Evolutionary conservation across 1,140 invertebrate species (phyloP), one percentile per base, ranked within the genome.

Genomic region (Chymomyza costata): DNA sequence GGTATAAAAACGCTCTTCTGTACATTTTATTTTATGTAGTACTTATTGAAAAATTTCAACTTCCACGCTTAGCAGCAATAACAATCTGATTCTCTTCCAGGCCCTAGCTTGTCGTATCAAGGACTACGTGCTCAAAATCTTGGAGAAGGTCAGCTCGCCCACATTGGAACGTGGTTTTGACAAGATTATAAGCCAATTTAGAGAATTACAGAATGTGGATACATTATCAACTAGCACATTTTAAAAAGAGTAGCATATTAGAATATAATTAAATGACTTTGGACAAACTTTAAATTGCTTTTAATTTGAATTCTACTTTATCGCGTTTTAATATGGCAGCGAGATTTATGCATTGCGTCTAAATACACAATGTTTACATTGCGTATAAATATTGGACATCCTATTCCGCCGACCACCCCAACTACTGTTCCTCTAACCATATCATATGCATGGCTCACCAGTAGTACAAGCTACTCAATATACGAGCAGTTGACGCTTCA

Each of bases 111-210:
- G 60, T 10, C 40, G 55, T 25, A 10, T 83, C 2, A 44, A 39
- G 7, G 14, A 19, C 5, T 68, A 62, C 38, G 14, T 80, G 1
- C 47, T 74, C 0, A 41, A 60, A 2, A 49, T 34, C 2, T 39
- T 83, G 0, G 13, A 53, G 0, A 46, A 65, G 6, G 32, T 70
- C 10, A 53, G 35, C 11, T 83, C 71, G 0, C 43, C 57, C 7
- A 39, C 80, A 1, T 47, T 81, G 31, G 45, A 71, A n/a, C 49
- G 31, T 0, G 80, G 56, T 2, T 51, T 83, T 3, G 18, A 47
- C 18, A 55, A 28, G 46, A 58, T 18, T 11, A 45, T 13, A n/a
- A 19, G 16, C 1, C 14, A 2, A 5, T 6, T 0, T 18, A n/a
- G 11, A 17, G 10, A 15, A 10, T n/a, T 21, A 17, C 5, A 0